Percentiles rank a stretch among this genome's conserved stretches.
Conservation (phyloP, 2,888 invertebrate genomes). For the Quadroppia sp. region DNA sequence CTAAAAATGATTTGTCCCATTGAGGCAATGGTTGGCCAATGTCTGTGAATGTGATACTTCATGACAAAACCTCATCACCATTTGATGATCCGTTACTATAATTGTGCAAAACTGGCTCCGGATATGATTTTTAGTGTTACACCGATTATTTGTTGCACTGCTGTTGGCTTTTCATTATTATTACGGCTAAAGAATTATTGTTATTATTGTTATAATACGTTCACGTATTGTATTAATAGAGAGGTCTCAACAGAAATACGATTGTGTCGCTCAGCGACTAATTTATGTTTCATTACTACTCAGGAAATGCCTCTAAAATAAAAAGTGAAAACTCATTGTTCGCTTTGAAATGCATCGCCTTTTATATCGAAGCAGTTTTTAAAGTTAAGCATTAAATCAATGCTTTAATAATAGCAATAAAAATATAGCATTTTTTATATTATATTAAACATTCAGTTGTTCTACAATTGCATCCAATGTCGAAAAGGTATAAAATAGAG, state of each 20-base stretch:
- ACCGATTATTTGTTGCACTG: constrained; percentile 21
- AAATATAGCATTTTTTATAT: neutral
- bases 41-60: constrained; percentile 17
- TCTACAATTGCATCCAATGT: neutral
- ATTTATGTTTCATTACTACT: constrained; percentile 37
- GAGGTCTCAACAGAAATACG: constrained; percentile 31
- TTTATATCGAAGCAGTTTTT: constrained; percentile 31
- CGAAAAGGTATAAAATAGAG: neutral
- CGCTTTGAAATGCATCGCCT: constrained; percentile 13
- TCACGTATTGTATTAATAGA: constrained; percentile 19
- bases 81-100: constrained; percentile 37
- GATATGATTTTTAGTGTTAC: constrained; percentile 30
- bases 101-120: constrained; percentile 32
- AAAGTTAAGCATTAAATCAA: constrained; percentile 36
- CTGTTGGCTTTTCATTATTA: constrained; percentile 18
- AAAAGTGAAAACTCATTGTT: constrained; percentile 36
- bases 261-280: constrained; percentile 34
- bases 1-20: neutral
- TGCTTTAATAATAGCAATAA: constrained; percentile 30
- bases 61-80: constrained; percentile 37
- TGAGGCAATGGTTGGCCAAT: neutral
- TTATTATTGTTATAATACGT: constrained; percentile 26
- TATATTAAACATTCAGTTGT: neutral
- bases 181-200: constrained; percentile 28
- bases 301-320: constrained; percentile 36